A percentile compares a stretch with the other conserved stretches of the same genome.
These are phyloP conservation scores for Aurelia sp. DNA, from an alignment of 30 jellyfish, hydroid and myxozoan genomes.

Conservation along the genomic window DNA sequence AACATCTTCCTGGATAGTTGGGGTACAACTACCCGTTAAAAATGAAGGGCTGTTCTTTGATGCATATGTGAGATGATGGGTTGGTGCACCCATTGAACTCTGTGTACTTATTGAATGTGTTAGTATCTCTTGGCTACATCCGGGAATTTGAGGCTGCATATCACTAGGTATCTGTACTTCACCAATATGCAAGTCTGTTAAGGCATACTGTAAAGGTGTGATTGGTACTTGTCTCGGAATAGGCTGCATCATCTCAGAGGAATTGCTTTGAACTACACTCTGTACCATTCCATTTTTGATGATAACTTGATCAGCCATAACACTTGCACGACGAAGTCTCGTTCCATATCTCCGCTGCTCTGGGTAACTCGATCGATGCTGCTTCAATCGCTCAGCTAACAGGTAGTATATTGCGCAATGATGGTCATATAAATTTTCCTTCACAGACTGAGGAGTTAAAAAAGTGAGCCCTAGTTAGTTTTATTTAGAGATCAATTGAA, in stretches of 20 bases:
- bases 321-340: conserved; percentile 89
- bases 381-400: conserved; percentile 89
- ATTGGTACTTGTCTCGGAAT: conserved; percentile 78
- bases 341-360: conserved; percentile 88
- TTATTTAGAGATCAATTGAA: not conserved
- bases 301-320: conserved; percentile 93
- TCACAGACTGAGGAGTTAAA: conserved; percentile 73
- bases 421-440: conserved; percentile 87
- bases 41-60: conserved; percentile 51
- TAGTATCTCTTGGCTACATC: conserved; percentile 78
- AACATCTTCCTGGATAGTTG: conserved; percentile 82
- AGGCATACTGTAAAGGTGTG: conserved; percentile 92
- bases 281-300: conserved; percentile 82
- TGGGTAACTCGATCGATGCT: conserved; percentile 96
- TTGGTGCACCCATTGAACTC: conserved; percentile 40
- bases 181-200: conserved; percentile 91
- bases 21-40: conserved; percentile 51
- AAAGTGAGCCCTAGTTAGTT: not conserved
- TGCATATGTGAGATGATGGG: conserved; percentile 49
- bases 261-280: conserved; percentile 52
- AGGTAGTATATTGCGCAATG: conserved; percentile 92
- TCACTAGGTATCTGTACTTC: conserved; percentile 87
- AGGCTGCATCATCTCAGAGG: conserved; percentile 68
- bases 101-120: conserved; percentile 47
- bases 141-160: conserved; percentile 65